A percentile compares a stretch with the other conserved stretches of the same genome.
These are phyloP conservation scores for Etheostoma spectabile DNA, from an alignment of 2,113 vertebrate species.

Conservation along the genomic window DNA sequence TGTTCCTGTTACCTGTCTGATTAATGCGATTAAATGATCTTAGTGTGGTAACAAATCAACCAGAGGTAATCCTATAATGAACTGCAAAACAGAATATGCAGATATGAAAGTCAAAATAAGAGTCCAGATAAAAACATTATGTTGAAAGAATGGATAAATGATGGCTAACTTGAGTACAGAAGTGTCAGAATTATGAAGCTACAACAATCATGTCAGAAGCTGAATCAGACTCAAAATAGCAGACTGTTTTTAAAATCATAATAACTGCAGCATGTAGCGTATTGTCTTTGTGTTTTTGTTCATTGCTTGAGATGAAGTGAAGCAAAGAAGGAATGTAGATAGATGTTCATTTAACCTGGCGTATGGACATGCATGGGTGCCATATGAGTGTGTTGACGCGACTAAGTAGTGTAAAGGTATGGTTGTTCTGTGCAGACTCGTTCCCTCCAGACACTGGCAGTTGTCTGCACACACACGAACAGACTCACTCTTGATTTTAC, in stretches of 20 bases:
- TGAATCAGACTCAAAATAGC: not conserved
- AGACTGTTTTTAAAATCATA: not conserved
- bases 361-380: conserved; percentile 28
- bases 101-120: not conserved
- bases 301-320: not conserved
- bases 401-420: conserved; percentile 68
- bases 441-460: conserved; percentile 45
- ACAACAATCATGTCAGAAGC: not conserved
- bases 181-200: not conserved
- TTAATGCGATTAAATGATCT: not conserved
- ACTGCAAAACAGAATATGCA: not conserved
- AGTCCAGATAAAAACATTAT: not conserved
- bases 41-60: not conserved
- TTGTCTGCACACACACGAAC: conserved; percentile 24
- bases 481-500: conserved; percentile 1
- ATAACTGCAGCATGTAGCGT: not conserved
- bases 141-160: not conserved
- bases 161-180: not conserved
- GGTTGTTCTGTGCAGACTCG: conserved; percentile 62
- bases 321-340: not conserved
- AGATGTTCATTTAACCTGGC: not conserved
- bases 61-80: not conserved
- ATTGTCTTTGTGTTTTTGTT: conserved; percentile 10
- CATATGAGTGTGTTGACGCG: conserved; percentile 44
- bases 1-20: conserved; percentile 18